Evolutionary conservation across 1,140 invertebrate species (phyloP).

Genomic region (Procambarus virginalis): DNA sequence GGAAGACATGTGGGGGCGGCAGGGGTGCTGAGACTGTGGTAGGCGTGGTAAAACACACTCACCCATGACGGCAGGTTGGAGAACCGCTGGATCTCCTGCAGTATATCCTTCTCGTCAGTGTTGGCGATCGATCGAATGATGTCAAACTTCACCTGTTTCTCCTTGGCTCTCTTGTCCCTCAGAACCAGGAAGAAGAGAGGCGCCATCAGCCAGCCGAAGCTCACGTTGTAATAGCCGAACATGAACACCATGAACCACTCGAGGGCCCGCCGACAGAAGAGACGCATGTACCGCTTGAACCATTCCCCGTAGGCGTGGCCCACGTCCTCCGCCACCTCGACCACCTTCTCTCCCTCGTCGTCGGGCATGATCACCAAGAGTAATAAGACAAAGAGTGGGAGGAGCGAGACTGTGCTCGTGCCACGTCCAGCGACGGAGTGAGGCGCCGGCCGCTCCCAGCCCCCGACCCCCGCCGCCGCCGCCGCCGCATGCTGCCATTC

Average conservation of each 20-base stretch:
- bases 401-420: not conserved
- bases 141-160: constrained; percentile 83
- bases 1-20: not conserved
- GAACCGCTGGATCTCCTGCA: constrained; percentile 82
- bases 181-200: constrained; percentile 87
- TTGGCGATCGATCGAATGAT: constrained; percentile 86
- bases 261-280: constrained; percentile 63
- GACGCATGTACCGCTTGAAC: constrained; percentile 63
- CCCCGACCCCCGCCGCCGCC: too few species aligned
- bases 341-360: constrained; percentile 3
- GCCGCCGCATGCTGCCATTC: not conserved
- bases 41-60: constrained; percentile 71
- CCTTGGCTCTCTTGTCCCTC: constrained; percentile 85
- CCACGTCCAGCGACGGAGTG: not conserved
- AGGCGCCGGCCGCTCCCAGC: not conserved
- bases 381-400: not conserved
- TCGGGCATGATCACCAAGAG: not conserved
- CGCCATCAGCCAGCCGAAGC: constrained; percentile 89
- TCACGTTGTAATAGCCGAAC: constrained; percentile 89
- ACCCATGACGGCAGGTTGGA: constrained; percentile 95
- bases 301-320: constrained; percentile 63
- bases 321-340: constrained; percentile 56
- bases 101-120: constrained; percentile 89
- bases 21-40: not conserved
- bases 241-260: constrained; percentile 78